phyloP scores from a whole-genome alignment of 2,113 vertebrate species.

The Mesitornis unicolor region DNA sequence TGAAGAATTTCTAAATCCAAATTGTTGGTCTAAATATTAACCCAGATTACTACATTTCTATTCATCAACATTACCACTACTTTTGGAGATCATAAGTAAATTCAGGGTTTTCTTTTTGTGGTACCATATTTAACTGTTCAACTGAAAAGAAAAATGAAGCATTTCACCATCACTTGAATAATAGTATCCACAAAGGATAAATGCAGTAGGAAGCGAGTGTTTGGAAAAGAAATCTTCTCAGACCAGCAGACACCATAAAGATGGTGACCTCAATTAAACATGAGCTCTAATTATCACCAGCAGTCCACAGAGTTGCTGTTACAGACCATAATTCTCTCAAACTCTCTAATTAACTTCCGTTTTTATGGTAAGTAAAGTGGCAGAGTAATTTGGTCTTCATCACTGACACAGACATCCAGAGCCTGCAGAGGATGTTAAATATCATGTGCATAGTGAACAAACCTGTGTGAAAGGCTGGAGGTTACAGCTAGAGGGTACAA shows the following conservation, averaged over 20 bases:
- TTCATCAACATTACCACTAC: neutral
- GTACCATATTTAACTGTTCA: neutral
- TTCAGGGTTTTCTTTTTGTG: neutral
- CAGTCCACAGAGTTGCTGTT: neutral
- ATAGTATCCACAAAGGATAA: neutral
- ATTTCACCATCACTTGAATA: neutral
- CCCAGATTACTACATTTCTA: neutral
- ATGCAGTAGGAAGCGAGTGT: neutral
- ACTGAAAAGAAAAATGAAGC: neutral
- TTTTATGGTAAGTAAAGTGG: neutral
- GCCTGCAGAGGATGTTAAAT: neutral
- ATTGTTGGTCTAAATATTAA: neutral
- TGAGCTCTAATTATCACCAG: neutral
- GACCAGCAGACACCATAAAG: neutral
- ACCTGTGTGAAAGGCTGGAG: conserved; percentile 83
- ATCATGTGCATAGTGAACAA: neutral
- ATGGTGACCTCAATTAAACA: neutral
- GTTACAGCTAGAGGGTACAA: conserved; percentile 80
- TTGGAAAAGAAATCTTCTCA: neutral
- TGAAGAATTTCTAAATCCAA: neutral
- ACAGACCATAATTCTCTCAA: neutral
- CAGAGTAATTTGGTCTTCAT: neutral
- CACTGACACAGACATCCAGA: neutral
- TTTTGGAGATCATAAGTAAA: neutral
- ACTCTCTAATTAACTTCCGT: neutral